Evolutionary conservation across 2,888 invertebrate species (phyloP).

Genomic region (Choreutis nemorana): DNA sequence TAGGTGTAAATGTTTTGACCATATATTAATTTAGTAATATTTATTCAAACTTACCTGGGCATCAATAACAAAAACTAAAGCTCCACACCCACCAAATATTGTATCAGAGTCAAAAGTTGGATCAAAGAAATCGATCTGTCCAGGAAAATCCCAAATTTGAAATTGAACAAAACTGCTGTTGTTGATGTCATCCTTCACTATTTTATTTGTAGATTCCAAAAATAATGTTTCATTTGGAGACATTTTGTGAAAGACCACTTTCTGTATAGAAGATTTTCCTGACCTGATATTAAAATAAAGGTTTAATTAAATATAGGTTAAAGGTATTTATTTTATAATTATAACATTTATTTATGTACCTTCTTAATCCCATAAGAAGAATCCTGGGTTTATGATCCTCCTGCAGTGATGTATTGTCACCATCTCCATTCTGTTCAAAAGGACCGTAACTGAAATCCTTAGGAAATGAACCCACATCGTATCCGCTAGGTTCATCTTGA

Average conservation of each 20-base stretch:
- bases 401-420: constrained; percentile 63
- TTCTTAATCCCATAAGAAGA: constrained; percentile 91
- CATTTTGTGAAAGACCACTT: constrained; percentile 99
- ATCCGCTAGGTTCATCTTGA: constrained; percentile 63
- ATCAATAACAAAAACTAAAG: constrained; percentile 98
- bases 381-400: constrained; percentile 92
- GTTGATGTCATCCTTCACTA: constrained; percentile 97
- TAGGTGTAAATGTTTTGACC: no score
- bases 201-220: constrained; percentile 97
- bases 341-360: constrained; percentile 60
- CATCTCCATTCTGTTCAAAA: constrained; percentile 83
- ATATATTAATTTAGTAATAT: no score
- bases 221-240: constrained; percentile 99
- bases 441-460: constrained; percentile 93
- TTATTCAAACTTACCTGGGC: constrained; percentile 85
- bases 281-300: constrained; percentile 73
- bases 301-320: no score
- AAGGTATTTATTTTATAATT: no score
- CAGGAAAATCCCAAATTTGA: constrained; percentile 99
- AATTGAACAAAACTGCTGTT: constrained; percentile 97
- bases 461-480: constrained; percentile 75
- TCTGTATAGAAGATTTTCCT: constrained; percentile 98
- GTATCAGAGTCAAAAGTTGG: constrained; percentile 94
- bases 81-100: constrained; percentile 97
- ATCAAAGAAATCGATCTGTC: constrained; percentile 98